Evolutionary conservation across 2,888 invertebrate species (phyloP).

Genomic region (Heteromyza rotundicornis): DNA sequence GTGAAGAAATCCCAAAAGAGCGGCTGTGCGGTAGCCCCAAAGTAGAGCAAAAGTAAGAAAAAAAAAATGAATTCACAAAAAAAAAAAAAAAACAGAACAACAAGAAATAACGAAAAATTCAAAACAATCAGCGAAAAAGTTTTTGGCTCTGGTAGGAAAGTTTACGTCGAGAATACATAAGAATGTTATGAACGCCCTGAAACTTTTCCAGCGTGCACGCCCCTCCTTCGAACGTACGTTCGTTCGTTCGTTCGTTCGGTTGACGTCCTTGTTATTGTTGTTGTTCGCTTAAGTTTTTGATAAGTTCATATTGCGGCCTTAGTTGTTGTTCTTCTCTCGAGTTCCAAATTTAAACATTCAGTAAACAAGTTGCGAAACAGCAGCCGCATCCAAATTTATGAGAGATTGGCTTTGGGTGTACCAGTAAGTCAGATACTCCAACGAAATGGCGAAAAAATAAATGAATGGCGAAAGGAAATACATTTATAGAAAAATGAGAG

Average conservation of each 20-base stretch:
- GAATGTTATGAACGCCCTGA: constrained; percentile 16
- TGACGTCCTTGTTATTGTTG: background rate
- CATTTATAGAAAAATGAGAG: too few relatives aligned
- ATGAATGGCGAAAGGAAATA: too few relatives aligned
- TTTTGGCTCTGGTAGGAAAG: constrained; percentile 18
- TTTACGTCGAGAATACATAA: constrained; percentile 11
- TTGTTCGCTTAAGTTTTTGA: background rate
- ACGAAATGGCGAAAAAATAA: too few relatives aligned
- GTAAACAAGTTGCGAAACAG: background rate
- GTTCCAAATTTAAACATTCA: background rate
- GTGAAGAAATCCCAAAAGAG: background rate
- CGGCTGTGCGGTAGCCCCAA: constrained; percentile 12
- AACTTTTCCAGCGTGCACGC: background rate
- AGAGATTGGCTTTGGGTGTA: too few relatives aligned
- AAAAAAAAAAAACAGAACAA: constrained; percentile 10
- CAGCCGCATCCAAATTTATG: background rate
- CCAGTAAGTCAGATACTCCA: too few relatives aligned
- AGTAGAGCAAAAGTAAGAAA: constrained; percentile 23
- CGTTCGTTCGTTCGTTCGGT: background rate
- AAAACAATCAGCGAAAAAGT: constrained; percentile 30
- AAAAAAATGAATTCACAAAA: too few relatives aligned
- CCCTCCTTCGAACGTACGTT: too few relatives aligned
- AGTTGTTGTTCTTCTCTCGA: too few relatives aligned
- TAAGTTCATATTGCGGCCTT: background rate
- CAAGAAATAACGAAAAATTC: constrained; percentile 4